A percentile compares a stretch with the other conserved stretches of the same genome.
Conservation (phyloP, 2,113 vertebrate species). For the Alethe castanea region DNA sequence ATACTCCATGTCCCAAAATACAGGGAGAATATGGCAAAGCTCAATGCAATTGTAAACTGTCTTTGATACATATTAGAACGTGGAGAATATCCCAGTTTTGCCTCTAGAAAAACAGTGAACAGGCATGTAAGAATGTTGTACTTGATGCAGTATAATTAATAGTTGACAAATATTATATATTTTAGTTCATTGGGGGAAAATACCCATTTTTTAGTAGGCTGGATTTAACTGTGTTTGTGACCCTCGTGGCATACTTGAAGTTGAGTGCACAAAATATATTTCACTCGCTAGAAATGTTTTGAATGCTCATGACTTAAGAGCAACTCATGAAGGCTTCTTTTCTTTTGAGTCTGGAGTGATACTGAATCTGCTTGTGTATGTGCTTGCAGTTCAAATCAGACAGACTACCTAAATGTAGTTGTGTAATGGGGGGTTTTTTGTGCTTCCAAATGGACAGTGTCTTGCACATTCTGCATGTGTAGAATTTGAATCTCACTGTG, state of each 20-base stretch:
- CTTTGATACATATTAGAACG: not conserved
- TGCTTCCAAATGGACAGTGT: not conserved
- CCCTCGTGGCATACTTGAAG: not conserved
- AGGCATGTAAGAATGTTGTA: not conserved
- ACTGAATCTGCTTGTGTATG: not conserved
- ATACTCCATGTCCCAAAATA: not conserved
- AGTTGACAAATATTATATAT: not conserved
- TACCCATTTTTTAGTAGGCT: not conserved
- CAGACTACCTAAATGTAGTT: not conserved
- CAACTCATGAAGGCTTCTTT: not conserved
- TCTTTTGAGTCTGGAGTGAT: not conserved
- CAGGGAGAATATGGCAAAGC: not conserved
- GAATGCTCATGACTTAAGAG: not conserved
- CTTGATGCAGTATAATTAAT: not conserved
- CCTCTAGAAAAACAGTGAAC: not conserved
- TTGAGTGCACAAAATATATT: not conserved
- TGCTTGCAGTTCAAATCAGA: not conserved
- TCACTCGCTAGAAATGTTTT: not conserved
- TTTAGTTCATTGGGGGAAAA: not conserved
- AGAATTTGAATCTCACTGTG: not conserved
- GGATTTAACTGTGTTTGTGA: not conserved
- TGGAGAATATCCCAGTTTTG: not conserved
- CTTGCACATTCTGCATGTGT: accelerated
- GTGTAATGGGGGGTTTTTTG: not conserved
- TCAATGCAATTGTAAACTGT: not conserved